Conservation (phyloP, 2,113 vertebrate genomes). For the Carettochelys insculpta region DNA sequence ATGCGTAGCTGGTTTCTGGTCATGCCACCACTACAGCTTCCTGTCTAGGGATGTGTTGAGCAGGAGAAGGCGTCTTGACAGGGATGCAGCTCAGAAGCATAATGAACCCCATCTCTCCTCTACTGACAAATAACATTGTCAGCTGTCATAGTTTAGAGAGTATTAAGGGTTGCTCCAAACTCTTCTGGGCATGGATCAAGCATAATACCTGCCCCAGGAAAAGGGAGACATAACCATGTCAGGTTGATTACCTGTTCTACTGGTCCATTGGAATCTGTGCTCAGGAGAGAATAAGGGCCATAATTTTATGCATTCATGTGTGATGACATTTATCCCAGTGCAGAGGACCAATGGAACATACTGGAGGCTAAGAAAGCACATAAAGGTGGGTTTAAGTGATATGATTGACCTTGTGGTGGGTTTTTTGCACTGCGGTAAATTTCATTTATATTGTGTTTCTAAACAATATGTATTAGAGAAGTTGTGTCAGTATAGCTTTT, state of each 20-base stretch:
- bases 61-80: background rate
- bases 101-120: background rate
- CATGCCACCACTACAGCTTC: background rate
- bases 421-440: background rate
- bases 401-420: background rate
- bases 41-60: background rate
- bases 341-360: background rate
- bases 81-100: background rate
- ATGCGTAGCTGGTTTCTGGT: background rate
- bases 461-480: background rate
- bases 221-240: background rate
- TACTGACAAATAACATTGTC: background rate
- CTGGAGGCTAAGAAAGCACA: background rate
- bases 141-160: background rate
- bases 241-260: background rate
- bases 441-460: background rate
- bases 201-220: background rate
- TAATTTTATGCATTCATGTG: background rate
- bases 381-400: background rate
- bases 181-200: background rate
- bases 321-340: background rate
- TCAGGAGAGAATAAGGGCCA: background rate
- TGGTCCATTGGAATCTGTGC: background rate
- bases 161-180: background rate
- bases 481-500: background rate